Percentiles rank a stretch among this genome's conserved stretches.
phyloP scores from a whole-genome alignment of 1,140 invertebrate species.

The Zaprionus gabonicus region DNA sequence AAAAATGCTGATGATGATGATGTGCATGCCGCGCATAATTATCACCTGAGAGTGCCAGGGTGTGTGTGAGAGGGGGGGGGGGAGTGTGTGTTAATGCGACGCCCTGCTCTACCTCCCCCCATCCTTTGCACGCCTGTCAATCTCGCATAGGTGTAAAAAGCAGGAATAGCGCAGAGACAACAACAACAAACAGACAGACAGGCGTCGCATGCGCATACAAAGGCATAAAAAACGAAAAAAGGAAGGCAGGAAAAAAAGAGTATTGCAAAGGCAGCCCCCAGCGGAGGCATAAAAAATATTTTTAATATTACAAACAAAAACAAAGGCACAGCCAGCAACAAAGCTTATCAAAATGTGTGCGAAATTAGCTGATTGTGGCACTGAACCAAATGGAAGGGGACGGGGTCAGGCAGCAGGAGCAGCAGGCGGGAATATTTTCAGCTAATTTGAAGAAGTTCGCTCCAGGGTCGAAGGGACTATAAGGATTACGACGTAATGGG shows the following conservation, averaged over 20 bases:
- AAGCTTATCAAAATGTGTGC: conserved; percentile 77
- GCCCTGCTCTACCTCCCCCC: background rate
- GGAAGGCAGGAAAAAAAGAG: conserved; percentile 3
- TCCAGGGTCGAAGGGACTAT: background rate
- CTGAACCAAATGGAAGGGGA: conserved; percentile 33
- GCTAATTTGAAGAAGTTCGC: conserved; percentile 42
- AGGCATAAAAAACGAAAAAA: conserved; percentile 22
- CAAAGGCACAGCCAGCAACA: conserved; percentile 43
- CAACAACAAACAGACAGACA: conserved; percentile 20
- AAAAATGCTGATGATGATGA: conserved; percentile 67
- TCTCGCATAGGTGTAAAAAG: conserved; percentile 62
- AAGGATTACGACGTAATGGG: too few relatives aligned
- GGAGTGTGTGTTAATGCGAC: conserved; percentile 41
- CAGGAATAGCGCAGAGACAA: conserved; percentile 42
- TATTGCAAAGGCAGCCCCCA: conserved; percentile 18
- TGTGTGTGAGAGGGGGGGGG: background rate
- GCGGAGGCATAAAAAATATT: conserved; percentile 63
- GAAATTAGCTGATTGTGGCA: conserved; percentile 68
- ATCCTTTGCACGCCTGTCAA: conserved; percentile 60
- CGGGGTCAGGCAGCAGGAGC: conserved; percentile 11
- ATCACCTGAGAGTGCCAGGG: conserved; percentile 34
- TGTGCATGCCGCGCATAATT: conserved; percentile 74
- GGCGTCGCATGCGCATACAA: conserved; percentile 70
- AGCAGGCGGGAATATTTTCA: background rate
- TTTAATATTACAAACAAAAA: conserved; percentile 69